Conservation (phyloP, 2,888 invertebrate genomes). For the Idaea dimidiata region DNA sequence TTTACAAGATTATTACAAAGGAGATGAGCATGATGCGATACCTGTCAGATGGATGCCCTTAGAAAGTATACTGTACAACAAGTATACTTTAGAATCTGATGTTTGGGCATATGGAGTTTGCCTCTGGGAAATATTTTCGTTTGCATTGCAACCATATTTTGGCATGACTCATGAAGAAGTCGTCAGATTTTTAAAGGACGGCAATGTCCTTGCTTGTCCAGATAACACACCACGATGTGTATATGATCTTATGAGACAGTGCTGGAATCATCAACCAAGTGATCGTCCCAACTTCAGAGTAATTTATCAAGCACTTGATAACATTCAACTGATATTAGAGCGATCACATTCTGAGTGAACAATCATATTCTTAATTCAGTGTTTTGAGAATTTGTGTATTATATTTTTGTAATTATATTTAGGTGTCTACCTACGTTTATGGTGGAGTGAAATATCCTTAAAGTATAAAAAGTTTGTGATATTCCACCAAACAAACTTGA, state of each 20-base stretch:
- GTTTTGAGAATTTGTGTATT: slow-evolving; percentile 22
- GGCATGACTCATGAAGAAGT: slow-evolving; percentile 99
- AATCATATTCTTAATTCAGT: slow-evolving; percentile 13
- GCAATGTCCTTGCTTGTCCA: slow-evolving; percentile 93
- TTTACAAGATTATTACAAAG: slow-evolving; percentile 96
- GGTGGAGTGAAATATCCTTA: not conserved
- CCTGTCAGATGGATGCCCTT: slow-evolving; percentile 99
- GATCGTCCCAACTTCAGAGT: slow-evolving; percentile 92
- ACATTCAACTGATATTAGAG: slow-evolving; percentile 80
- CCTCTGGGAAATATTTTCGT: slow-evolving; percentile 98
- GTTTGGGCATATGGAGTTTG: slow-evolving; percentile 99
- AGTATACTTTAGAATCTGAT: slow-evolving; percentile 97
- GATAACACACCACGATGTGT: slow-evolving; percentile 93
- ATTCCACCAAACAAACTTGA: not conserved
- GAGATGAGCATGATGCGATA: slow-evolving; percentile 96
- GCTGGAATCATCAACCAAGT: slow-evolving; percentile 94
- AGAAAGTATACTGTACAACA: slow-evolving; percentile 97
- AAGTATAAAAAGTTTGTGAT: not conserved
- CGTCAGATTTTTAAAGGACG: slow-evolving; percentile 95
- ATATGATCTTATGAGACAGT: slow-evolving; percentile 95
- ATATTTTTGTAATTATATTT: slow-evolving; percentile 31
- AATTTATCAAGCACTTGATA: slow-evolving; percentile 89
- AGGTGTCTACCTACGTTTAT: not conserved
- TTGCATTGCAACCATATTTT: slow-evolving; percentile 97
- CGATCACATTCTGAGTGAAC: slow-evolving; percentile 68